phyloP scores from a whole-genome alignment of 2,888 invertebrate species.

The Drosophila longiperda region DNA sequence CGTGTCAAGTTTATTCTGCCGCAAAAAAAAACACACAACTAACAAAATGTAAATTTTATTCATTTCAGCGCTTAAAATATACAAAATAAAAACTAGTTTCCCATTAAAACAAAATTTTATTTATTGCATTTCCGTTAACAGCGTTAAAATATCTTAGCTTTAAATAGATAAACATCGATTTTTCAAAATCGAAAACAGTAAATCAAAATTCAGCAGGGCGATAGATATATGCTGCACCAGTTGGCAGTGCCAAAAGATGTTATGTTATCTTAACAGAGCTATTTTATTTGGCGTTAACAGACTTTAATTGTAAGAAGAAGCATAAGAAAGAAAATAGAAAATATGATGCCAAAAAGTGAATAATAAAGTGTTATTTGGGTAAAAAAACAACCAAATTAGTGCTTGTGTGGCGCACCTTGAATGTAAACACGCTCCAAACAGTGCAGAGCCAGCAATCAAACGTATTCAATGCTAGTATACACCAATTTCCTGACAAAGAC shows the following conservation, averaged over 20 bases:
- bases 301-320: slow-evolving; percentile 43
- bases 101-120: slow-evolving; percentile 21
- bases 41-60: slow-evolving; percentile 61
- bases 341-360: slow-evolving; percentile 66
- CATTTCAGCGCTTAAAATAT: slow-evolving; percentile 66
- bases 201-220: slow-evolving; percentile 14
- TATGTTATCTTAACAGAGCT: slow-evolving; percentile 33
- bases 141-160: background rate
- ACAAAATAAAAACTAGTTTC: slow-evolving; percentile 63
- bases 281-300: slow-evolving; percentile 28
- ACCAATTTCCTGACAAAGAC: slow-evolving; percentile 49
- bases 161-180: slow-evolving; percentile 16
- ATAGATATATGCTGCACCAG: slow-evolving; percentile 14
- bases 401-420: slow-evolving; percentile 42
- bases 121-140: background rate
- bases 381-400: slow-evolving; percentile 42
- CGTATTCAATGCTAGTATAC: slow-evolving; percentile 12
- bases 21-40: slow-evolving; percentile 27
- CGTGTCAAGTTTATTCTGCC: slow-evolving; percentile 29
- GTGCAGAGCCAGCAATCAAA: slow-evolving; percentile 40
- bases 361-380: slow-evolving; percentile 56
- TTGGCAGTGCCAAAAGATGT: slow-evolving; percentile 36
- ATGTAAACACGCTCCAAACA: slow-evolving; percentile 48
- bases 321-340: slow-evolving; percentile 69
- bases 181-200: background rate